Evolutionary conservation across 2,888 invertebrate species (phyloP).

Genomic region (Neocrepidodera transversa): DNA sequence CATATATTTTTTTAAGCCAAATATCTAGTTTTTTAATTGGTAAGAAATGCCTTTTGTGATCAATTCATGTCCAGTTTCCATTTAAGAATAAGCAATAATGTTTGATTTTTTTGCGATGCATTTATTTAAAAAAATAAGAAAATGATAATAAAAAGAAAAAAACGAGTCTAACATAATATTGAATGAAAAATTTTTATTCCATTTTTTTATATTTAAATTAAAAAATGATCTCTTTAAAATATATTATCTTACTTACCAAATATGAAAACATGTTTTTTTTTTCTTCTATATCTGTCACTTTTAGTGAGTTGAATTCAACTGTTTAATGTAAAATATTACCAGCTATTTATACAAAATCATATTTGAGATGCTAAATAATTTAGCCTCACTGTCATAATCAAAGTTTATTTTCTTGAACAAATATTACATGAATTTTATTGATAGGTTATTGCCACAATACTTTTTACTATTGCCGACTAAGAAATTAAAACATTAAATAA

Average conservation of each 20-base stretch:
- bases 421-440: slow-evolving; percentile 29
- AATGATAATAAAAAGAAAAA: background rate
- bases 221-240: no score
- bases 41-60: no score
- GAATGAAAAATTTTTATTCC: background rate
- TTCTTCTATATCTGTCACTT: slow-evolving; percentile 9
- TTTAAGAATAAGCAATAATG: no score
- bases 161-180: background rate
- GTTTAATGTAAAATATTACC: slow-evolving; percentile 12
- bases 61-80: no score
- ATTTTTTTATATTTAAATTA: background rate
- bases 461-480: background rate
- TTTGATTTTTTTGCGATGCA: no score
- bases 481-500: slow-evolving; percentile 4
- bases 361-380: slow-evolving; percentile 31
- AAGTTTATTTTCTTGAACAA: slow-evolving; percentile 24
- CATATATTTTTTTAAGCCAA: no score
- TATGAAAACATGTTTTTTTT: slow-evolving; percentile 29
- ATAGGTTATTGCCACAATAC: slow-evolving; percentile 14
- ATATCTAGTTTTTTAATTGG: no score
- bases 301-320: slow-evolving; percentile 26
- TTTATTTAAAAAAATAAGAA: no score
- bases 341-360: slow-evolving; percentile 28
- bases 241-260: slow-evolving; percentile 20
- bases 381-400: slow-evolving; percentile 26